Percentiles rank a stretch among this genome's conserved stretches.
phyloP scores from a whole-genome alignment of 1,140 invertebrate genomes.

The Ceratosolen solmsi region DNA sequence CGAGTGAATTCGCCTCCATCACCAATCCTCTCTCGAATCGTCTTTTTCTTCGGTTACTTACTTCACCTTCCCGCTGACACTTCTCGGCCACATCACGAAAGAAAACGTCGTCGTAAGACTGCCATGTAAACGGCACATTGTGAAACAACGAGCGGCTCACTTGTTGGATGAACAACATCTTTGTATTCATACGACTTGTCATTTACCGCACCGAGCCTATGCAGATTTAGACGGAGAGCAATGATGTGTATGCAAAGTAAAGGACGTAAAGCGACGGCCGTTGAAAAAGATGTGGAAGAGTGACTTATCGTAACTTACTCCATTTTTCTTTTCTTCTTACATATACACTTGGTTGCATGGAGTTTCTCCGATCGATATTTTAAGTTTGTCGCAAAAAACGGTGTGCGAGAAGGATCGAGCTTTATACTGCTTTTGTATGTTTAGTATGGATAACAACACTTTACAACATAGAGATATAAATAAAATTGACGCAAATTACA shows the following conservation, averaged over 20 bases:
- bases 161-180: neutral
- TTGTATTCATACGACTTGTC: neutral
- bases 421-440: slow-evolving; percentile 73
- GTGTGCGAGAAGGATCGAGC: slow-evolving; percentile 70
- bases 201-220: neutral
- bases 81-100: neutral
- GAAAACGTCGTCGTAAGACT: neutral
- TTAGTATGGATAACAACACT: slow-evolving; percentile 70
- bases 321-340: neutral
- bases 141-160: neutral
- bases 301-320: slow-evolving; percentile 17
- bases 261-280: neutral
- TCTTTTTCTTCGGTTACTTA: neutral
- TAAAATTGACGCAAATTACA: slow-evolving; percentile 67
- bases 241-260: neutral
- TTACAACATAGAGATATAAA: slow-evolving; percentile 62
- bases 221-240: neutral
- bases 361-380: slow-evolving; percentile 8
- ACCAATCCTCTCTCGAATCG: neutral
- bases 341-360: neutral
- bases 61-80: slow-evolving; percentile 1
- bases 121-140: neutral
- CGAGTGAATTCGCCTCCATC: neutral
- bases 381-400: slow-evolving; percentile 52
- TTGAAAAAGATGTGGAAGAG: slow-evolving; percentile 3